Percentiles rank a stretch among this genome's conserved stretches.
These are phyloP conservation scores for Motacilla tschutschensis DNA, from an alignment of 2,113 vertebrate species.

Conservation along the genomic window DNA sequence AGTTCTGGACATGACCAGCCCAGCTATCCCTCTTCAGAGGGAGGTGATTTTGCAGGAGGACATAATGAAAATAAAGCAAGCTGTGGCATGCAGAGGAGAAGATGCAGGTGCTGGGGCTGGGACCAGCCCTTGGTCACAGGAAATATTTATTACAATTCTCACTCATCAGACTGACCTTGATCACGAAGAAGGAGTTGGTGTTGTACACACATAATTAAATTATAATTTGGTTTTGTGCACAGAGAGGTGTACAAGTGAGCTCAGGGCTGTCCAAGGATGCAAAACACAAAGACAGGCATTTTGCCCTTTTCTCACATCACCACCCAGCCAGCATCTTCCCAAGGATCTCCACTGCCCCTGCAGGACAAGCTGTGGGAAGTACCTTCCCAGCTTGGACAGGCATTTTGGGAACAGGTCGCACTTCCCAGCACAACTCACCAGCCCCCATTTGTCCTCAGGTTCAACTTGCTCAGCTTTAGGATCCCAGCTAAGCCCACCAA, in stretches of 20 bases:
- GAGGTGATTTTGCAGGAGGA: not conserved
- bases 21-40: not conserved
- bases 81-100: not conserved
- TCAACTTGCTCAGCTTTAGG: not conserved
- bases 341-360: not conserved
- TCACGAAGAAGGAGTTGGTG: not conserved
- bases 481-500: not conserved
- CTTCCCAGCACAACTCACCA: accelerated
- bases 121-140: not conserved
- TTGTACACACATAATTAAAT: not conserved
- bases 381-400: not conserved
- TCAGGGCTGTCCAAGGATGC: not conserved
- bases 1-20: not conserved
- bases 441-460: not conserved
- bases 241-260: not conserved
- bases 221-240: not conserved
- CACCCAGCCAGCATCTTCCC: not conserved
- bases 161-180: not conserved
- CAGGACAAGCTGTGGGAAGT: not conserved
- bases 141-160: not conserved
- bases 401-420: not conserved
- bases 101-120: not conserved
- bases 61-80: not conserved
- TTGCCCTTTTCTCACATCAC: not conserved
- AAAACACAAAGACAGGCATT: not conserved